These are phyloP conservation scores for Bradysia coprophila DNA, from an alignment of 1,140 invertebrate genomes.

Conservation along the genomic window DNA sequence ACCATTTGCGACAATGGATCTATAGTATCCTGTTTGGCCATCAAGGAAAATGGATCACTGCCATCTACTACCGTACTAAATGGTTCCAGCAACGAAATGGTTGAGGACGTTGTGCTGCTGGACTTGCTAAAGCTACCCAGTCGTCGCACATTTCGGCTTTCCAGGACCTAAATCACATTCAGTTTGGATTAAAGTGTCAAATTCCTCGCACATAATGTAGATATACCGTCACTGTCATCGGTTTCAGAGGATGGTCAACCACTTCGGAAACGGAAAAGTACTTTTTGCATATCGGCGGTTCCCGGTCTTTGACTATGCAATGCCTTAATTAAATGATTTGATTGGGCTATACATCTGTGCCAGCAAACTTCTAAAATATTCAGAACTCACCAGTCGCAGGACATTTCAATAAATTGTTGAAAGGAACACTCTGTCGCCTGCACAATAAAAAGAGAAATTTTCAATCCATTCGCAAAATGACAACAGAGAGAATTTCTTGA, in stretches of 20 bases:
- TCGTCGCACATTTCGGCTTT: slow-evolving; percentile 8
- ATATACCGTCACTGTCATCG: slow-evolving; percentile 6
- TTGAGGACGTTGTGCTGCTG: slow-evolving; percentile 6
- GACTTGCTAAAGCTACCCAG: slow-evolving; percentile 1
- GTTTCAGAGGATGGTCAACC: slow-evolving; percentile 15
- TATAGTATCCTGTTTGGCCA: slow-evolving; percentile 35
- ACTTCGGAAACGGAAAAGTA: not conserved
- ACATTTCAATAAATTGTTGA: too few species aligned
- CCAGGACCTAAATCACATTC: slow-evolving; percentile 7
- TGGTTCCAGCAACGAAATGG: slow-evolving; percentile 24
- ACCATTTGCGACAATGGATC: slow-evolving; percentile 45
- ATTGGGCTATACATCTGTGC: too few species aligned
- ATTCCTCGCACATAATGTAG: not conserved
- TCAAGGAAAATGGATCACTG: slow-evolving; percentile 52
- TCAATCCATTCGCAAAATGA: too few species aligned
- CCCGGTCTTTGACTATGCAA: not conserved
- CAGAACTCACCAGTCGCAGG: too few species aligned
- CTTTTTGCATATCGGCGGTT: not conserved
- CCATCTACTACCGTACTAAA: slow-evolving; percentile 42
- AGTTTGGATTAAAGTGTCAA: too few species aligned
- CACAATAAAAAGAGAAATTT: too few species aligned
- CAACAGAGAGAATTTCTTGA: too few species aligned
- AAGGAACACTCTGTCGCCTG: too few species aligned
- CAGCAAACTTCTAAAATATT: too few species aligned
- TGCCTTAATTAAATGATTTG: too few species aligned